Evolutionary conservation across 2,888 invertebrate genomes (phyloP).

Genomic region (Cephalotes varians): DNA sequence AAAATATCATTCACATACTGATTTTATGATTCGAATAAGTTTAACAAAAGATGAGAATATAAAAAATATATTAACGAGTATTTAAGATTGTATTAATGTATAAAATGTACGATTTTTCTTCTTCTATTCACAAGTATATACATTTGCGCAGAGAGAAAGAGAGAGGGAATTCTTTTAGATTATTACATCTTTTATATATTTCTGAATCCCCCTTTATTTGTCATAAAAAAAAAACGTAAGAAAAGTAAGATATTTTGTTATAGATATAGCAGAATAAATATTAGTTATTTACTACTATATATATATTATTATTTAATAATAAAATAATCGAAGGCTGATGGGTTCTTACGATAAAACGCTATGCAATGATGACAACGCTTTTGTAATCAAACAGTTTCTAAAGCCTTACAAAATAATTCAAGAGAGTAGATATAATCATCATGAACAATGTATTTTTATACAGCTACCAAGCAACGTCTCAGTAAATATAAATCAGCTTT

Average conservation of each 20-base stretch:
- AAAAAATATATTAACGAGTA: conserved; percentile 1
- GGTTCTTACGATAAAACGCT: conserved; percentile 57
- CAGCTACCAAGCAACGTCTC: conserved; percentile 52
- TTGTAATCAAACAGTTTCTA: conserved; percentile 51
- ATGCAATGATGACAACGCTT: conserved; percentile 54
- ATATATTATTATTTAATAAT: conserved; percentile 14
- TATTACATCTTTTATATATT: conserved; percentile 66
- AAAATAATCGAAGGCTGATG: conserved; percentile 70
- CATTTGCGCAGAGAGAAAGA: conserved; percentile 31
- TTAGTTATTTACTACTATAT: conserved; percentile 15
- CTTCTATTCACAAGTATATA: conserved; percentile 45
- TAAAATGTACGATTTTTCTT: neutral
- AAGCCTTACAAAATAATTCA: conserved; percentile 35
- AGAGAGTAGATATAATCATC: conserved; percentile 49
- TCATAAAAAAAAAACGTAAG: conserved; percentile 30
- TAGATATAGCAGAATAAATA: conserved; percentile 53
- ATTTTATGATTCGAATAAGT: conserved; percentile 30
- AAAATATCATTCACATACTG: neutral
- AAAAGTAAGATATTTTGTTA: conserved; percentile 71
- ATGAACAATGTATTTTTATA: conserved; percentile 49
- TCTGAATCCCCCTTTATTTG: neutral
- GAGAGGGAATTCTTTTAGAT: conserved; percentile 54
- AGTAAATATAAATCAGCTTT: conserved; percentile 59
- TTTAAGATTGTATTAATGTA: conserved; percentile 31
- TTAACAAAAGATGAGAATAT: neutral